Percentiles rank a stretch among this genome's conserved stretches.
Conservation (phyloP, 1,140 invertebrate genomes). For the Bombus waltoni region DNA sequence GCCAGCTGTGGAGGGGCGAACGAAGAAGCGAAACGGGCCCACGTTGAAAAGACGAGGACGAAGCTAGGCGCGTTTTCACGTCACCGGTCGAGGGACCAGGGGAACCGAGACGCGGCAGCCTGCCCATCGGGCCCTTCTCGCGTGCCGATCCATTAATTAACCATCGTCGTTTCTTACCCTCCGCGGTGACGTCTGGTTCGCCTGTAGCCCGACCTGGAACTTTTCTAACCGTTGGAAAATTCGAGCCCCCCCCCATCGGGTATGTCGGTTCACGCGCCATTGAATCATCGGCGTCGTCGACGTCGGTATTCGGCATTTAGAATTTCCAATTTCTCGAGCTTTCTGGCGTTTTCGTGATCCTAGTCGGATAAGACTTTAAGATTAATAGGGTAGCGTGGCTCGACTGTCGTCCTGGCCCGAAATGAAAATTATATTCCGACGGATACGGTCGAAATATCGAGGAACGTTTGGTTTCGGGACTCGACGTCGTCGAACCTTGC, state of each 20-base stretch:
- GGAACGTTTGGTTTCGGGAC: no score
- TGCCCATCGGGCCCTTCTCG: constrained; percentile 66
- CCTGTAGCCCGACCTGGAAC: background rate
- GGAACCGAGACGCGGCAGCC: constrained; percentile 62
- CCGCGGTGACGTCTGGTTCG: background rate
- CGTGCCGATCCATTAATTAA: constrained; percentile 81
- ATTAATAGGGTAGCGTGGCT: no score
- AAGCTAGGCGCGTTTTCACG: constrained; percentile 54
- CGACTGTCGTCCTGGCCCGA: no score
- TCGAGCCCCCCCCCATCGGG: background rate
- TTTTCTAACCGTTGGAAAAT: constrained; percentile 15
- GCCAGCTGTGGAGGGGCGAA: constrained; percentile 47
- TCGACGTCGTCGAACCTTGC: no score
- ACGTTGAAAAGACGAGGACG: background rate
- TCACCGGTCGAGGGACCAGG: constrained; percentile 22
- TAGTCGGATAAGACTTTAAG: no score
- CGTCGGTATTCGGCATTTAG: background rate
- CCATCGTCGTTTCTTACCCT: constrained; percentile 73
- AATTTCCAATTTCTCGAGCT: no score
- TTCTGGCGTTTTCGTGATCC: no score
- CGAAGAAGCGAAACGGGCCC: constrained; percentile 28
- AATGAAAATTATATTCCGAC: no score
- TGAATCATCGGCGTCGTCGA: background rate
- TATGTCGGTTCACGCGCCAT: no score
- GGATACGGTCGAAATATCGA: no score